phyloP scores from a whole-genome alignment of 1,140 invertebrate species.

The Plectus sambesii region DNA sequence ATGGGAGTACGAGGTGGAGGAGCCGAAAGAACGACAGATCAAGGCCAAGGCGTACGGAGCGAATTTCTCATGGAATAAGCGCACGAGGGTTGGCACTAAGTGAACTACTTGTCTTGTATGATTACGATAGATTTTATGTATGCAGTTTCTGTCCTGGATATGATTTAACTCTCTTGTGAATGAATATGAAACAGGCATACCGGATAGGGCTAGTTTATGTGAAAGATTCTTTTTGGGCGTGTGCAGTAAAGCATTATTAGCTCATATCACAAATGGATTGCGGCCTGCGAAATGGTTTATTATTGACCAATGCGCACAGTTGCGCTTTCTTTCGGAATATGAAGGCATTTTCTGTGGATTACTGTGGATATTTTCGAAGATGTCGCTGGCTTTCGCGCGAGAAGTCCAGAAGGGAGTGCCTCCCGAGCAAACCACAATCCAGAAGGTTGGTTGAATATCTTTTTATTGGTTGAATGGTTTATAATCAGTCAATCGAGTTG shows the following conservation, averaged over 20 bases:
- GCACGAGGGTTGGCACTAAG: constrained; percentile 83
- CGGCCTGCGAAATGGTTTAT: neutral
- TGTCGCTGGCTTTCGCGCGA: constrained; percentile 14
- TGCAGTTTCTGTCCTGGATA: neutral
- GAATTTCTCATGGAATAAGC: constrained; percentile 93
- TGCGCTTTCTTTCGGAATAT: neutral
- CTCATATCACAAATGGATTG: neutral
- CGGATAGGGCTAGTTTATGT: neutral
- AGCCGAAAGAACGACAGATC: constrained; percentile 53
- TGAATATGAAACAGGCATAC: neutral
- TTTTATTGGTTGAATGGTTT: neutral
- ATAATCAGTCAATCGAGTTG: no score
- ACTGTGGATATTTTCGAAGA: neutral
- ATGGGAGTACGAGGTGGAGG: constrained; percentile 73
- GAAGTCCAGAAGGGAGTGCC: constrained; percentile 10
- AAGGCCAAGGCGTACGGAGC: constrained; percentile 73
- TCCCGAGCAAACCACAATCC: constrained; percentile 22
- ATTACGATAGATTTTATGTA: constrained; percentile 2
- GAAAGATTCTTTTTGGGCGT: neutral
- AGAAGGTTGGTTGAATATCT: constrained; percentile 12
- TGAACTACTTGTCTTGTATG: constrained; percentile 50
- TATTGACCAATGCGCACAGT: neutral
- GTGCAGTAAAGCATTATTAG: neutral
- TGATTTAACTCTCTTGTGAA: neutral
- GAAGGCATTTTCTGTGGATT: neutral